A percentile compares a stretch with the other conserved stretches of the same genome.
These are phyloP conservation scores for Synanceia verrucosa DNA, from an alignment of 2,797 vertebrate genomes.

Conservation along the genomic window DNA sequence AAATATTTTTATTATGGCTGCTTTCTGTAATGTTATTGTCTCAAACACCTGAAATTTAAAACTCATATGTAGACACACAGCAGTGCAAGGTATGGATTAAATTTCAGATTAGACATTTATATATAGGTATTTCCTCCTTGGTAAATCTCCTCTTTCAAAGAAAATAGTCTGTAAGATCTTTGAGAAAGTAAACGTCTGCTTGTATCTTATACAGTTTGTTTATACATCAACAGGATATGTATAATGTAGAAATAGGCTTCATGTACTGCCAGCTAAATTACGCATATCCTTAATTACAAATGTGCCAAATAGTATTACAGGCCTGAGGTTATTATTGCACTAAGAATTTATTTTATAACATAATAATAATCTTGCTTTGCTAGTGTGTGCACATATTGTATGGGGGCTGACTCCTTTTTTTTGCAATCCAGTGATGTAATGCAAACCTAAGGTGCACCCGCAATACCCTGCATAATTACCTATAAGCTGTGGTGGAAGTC, in stretches of 20 bases:
- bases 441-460: not conserved
- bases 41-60: not conserved
- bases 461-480: constrained; percentile 19
- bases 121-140: not conserved
- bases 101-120: not conserved
- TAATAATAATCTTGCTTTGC: not conserved
- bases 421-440: constrained; percentile 5
- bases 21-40: not conserved
- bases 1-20: too few relatives aligned
- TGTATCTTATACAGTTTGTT: not conserved
- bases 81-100: not conserved
- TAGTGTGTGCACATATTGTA: not conserved
- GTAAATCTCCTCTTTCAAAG: not conserved
- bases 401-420: not conserved
- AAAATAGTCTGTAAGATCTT: not conserved
- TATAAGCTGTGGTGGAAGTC: not conserved
- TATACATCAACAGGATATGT: not conserved
- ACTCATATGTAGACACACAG: not conserved
- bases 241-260: not conserved
- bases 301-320: not conserved
- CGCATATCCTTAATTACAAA: not conserved
- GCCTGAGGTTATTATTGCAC: too few relatives aligned
- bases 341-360: too few relatives aligned
- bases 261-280: not conserved
- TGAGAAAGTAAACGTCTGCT: not conserved